Conservation (phyloP, 2,888 invertebrate species). For the Drosophila demipolita region DNA sequence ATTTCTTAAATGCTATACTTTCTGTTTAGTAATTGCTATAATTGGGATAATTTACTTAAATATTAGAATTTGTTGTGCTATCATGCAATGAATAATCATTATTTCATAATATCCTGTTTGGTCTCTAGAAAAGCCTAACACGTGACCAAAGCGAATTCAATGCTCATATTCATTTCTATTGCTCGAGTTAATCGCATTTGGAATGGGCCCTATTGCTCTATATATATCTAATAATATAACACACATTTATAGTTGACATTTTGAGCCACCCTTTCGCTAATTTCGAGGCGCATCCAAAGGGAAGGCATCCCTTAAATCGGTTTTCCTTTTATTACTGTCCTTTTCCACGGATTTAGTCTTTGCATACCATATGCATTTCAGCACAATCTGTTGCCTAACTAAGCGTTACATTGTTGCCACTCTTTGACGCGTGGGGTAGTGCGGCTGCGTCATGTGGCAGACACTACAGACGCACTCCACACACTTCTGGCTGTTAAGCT, state of each 20-base stretch:
- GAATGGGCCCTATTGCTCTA: slow-evolving; percentile 43
- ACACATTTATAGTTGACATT: slow-evolving; percentile 33
- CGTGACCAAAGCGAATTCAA: slow-evolving; percentile 85
- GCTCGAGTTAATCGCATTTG: slow-evolving; percentile 57
- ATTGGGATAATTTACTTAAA: slow-evolving; percentile 1
- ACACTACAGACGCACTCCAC: slow-evolving; percentile 12
- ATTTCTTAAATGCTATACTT: slow-evolving; percentile 1
- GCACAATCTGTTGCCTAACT: slow-evolving; percentile 78
- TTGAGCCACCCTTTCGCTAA: slow-evolving; percentile 72
- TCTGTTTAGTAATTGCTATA: neutral
- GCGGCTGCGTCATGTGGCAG: slow-evolving; percentile 54
- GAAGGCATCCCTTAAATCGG: slow-evolving; percentile 62
- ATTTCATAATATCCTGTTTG: slow-evolving; percentile 42
- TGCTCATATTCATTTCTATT: slow-evolving; percentile 83
- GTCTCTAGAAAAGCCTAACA: slow-evolving; percentile 74
- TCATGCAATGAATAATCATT: slow-evolving; percentile 27
- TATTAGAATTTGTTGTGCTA: slow-evolving; percentile 19
- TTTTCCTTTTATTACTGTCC: slow-evolving; percentile 7
- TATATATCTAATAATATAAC: slow-evolving; percentile 41
- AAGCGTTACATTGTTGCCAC: slow-evolving; percentile 77
- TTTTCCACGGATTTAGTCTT: slow-evolving; percentile 44
- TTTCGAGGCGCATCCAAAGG: slow-evolving; percentile 59
- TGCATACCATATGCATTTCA: slow-evolving; percentile 61
- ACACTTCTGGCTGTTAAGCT: slow-evolving; percentile 19
- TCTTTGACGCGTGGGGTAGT: slow-evolving; percentile 18